Conservation (phyloP, 2,797 vertebrate genomes). For the Pipistrellus pygmaeus region DNA sequence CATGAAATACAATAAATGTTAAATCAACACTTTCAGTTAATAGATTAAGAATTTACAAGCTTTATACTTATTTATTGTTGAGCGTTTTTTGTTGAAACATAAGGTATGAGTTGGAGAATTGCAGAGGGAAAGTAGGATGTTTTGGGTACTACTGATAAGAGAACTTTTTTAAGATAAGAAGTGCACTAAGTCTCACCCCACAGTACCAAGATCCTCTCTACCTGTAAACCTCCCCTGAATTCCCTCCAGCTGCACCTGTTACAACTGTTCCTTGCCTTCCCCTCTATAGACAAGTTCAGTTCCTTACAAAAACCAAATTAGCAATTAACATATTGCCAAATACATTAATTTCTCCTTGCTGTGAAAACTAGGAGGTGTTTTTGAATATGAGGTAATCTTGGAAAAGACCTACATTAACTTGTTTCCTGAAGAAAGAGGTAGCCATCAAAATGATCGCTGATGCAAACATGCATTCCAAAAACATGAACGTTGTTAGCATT, state of each 20-base stretch:
- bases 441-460: background rate
- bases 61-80: background rate
- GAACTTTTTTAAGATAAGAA: background rate
- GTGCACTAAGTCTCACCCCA: background rate
- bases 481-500: background rate
- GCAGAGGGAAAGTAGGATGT: background rate
- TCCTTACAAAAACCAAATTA: background rate
- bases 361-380: background rate
- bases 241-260: background rate
- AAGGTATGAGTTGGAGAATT: background rate
- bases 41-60: slow-evolving; percentile 66
- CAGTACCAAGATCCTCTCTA: background rate
- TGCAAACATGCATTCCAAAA: background rate
- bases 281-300: background rate
- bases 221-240: background rate
- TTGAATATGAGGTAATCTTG: slow-evolving; percentile 12
- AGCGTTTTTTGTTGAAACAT: background rate
- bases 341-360: background rate
- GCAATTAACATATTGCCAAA: background rate
- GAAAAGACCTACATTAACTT: slow-evolving; percentile 15
- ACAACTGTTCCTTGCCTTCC: background rate
- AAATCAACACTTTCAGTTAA: slow-evolving; percentile 14
- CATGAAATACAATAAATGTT: slow-evolving; percentile 64
- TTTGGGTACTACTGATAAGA: background rate
- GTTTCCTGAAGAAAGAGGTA: background rate